phyloP scores from a whole-genome alignment of 2,888 invertebrate species.

The Dicyrtoma fusca region DNA sequence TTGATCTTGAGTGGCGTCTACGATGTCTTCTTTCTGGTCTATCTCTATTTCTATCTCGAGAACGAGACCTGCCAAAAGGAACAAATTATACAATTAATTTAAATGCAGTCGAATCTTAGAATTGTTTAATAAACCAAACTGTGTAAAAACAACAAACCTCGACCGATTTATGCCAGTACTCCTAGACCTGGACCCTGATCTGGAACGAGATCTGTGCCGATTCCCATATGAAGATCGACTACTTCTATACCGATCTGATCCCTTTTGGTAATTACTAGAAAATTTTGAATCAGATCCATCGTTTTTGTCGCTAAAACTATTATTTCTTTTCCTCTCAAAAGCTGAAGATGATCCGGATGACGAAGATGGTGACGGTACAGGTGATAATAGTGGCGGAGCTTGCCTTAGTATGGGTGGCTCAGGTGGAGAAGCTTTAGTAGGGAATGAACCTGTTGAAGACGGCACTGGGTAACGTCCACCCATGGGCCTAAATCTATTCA shows the following conservation, averaged over 20 bases:
- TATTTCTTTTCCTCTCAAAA: background rate
- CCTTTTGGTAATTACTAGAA: conserved; percentile 16
- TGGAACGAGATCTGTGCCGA: conserved; percentile 11
- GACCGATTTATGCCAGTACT: conserved; percentile 25
- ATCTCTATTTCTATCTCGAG: conserved; percentile 9
- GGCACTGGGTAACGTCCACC: background rate
- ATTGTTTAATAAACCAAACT: background rate
- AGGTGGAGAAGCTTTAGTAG: background rate
- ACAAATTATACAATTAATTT: background rate
- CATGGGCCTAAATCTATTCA: conserved; percentile 14
- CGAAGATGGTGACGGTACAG: background rate
- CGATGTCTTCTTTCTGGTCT: conserved; percentile 13
- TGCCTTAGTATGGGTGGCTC: too few relatives aligned
- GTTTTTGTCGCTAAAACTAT: background rate
- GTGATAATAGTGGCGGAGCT: background rate
- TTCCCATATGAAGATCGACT: background rate
- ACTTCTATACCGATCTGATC: background rate
- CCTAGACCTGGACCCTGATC: conserved; percentile 36
- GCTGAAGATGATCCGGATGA: conserved; percentile 1
- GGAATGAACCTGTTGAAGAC: background rate
- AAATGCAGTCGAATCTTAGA: background rate
- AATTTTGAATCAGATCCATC: conserved; percentile 7
- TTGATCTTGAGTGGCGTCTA: conserved; percentile 37
- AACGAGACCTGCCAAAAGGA: background rate
- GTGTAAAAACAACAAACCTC: conserved; percentile 15